Percentiles rank a stretch among this genome's conserved stretches.
Conservation (phyloP, 2,113 vertebrate genomes). For the Tylochromis polylepis region DNA sequence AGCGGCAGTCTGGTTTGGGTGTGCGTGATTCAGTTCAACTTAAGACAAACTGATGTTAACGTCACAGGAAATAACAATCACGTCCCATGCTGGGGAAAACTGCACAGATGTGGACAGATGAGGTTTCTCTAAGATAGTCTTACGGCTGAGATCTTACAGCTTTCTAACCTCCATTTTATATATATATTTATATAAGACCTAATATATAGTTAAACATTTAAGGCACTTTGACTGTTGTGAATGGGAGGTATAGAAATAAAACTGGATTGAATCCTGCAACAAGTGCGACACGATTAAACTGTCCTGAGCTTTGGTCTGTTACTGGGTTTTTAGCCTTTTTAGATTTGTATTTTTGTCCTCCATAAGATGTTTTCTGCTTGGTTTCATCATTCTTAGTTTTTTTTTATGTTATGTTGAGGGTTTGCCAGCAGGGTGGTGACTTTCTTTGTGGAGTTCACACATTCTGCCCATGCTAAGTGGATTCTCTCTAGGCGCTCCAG, state of each 20-base stretch:
- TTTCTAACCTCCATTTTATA: neutral
- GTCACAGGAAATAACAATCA: constrained; percentile 44
- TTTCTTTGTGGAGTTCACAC: neutral
- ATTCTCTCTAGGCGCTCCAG: neutral
- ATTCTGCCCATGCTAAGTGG: neutral
- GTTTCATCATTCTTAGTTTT: neutral
- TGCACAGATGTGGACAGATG: neutral
- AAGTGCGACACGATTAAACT: neutral
- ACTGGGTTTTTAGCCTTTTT: neutral
- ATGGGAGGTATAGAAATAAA: neutral
- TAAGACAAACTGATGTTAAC: constrained; percentile 33
- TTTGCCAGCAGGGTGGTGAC: neutral
- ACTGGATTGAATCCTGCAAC: neutral
- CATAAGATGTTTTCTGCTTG: neutral
- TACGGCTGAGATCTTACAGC: neutral
- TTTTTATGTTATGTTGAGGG: neutral
- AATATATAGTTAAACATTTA: accelerated
- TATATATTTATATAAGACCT: neutral
- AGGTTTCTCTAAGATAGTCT: neutral
- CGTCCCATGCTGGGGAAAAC: neutral
- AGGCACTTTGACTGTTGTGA: neutral
- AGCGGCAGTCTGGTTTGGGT: neutral
- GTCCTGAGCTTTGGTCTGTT: neutral
- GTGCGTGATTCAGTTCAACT: neutral
- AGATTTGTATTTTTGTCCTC: too few relatives aligned